A percentile compares a stretch with the other conserved stretches of the same genome.
These are phyloP conservation scores for Salvator merianae DNA, from an alignment of 2,113 vertebrate species.

Conservation along the genomic window DNA sequence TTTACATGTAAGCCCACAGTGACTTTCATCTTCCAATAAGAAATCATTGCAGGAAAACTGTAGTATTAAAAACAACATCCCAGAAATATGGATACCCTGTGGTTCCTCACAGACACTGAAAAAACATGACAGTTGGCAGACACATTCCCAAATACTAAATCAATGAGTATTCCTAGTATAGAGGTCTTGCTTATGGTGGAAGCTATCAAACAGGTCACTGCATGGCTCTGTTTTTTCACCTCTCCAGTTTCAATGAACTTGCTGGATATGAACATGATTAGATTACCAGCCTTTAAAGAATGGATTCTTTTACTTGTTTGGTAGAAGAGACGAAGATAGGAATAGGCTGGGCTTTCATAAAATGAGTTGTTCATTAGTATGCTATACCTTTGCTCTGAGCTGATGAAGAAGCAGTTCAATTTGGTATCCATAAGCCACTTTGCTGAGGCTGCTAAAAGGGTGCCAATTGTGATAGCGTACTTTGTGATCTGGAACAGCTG, in stretches of 20 bases:
- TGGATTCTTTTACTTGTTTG: conserved; percentile 18
- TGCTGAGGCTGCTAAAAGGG: conserved; percentile 12
- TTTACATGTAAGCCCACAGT: conserved; percentile 9
- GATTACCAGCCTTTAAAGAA: conserved; percentile 35
- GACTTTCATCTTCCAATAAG: conserved; percentile 46
- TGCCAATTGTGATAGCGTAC: neutral
- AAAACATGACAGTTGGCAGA: conserved; percentile 49
- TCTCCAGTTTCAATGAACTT: conserved; percentile 42
- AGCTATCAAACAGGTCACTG: conserved; percentile 42
- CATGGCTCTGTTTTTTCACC: neutral
- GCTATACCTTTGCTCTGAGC: conserved; percentile 13
- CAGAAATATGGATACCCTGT: conserved; percentile 51
- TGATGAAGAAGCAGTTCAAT: conserved; percentile 4
- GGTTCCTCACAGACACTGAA: conserved; percentile 56
- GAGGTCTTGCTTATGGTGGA: conserved; percentile 41
- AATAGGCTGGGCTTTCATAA: conserved; percentile 12
- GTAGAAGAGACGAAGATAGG: conserved; percentile 14
- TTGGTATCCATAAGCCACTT: conserved; percentile 20
- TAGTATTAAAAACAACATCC: conserved; percentile 59
- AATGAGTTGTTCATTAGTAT: neutral
- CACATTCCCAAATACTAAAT: conserved; percentile 33
- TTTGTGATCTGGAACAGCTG: conserved; percentile 15
- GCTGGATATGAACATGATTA: conserved; percentile 48
- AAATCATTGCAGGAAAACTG: conserved; percentile 47
- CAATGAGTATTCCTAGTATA: conserved; percentile 53